A percentile compares a stretch with the other conserved stretches of the same genome.
phyloP scores from a whole-genome alignment of 1,140 invertebrate genomes.

The Planococcus citri region DNA sequence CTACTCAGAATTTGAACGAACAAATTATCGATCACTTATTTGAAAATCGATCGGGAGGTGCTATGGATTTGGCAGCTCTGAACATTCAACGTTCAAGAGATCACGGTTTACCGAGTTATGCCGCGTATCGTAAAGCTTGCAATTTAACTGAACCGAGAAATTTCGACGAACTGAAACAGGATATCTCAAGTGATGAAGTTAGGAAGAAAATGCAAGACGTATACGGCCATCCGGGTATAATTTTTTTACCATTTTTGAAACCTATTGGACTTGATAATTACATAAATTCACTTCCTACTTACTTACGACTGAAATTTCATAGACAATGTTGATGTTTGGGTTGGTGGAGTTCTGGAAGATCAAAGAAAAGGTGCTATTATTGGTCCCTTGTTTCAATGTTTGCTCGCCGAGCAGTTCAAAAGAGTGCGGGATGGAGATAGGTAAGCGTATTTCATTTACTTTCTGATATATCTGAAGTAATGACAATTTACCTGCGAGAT shows the following conservation, averaged over 20 bases:
- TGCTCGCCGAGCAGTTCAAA: conserved; percentile 86
- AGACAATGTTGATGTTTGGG: conserved; percentile 89
- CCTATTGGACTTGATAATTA: conserved; percentile 47
- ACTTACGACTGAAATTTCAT: conserved; percentile 26
- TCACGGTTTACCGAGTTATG: no score
- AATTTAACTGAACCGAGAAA: conserved; percentile 61
- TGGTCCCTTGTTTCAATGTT: conserved; percentile 82
- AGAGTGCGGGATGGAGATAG: conserved; percentile 77
- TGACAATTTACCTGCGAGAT: not conserved
- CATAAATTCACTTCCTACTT: not conserved
- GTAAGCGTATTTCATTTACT: no score
- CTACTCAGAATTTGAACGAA: conserved; percentile 78
- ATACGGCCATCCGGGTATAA: conserved; percentile 90
- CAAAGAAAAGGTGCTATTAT: conserved; percentile 70
- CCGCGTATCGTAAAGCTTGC: conserved; percentile 77
- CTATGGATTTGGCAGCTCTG: no score
- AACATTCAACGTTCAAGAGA: no score
- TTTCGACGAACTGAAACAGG: conserved; percentile 75
- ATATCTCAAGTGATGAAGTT: conserved; percentile 61
- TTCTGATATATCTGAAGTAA: no score
- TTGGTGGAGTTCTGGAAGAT: conserved; percentile 89
- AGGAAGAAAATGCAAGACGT: conserved; percentile 65
- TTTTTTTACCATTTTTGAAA: no score
- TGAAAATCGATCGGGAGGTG: conserved; percentile 71
- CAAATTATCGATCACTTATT: conserved; percentile 96